Conservation (phyloP, 2,113 vertebrate species). For the Pithys albifrons region DNA sequence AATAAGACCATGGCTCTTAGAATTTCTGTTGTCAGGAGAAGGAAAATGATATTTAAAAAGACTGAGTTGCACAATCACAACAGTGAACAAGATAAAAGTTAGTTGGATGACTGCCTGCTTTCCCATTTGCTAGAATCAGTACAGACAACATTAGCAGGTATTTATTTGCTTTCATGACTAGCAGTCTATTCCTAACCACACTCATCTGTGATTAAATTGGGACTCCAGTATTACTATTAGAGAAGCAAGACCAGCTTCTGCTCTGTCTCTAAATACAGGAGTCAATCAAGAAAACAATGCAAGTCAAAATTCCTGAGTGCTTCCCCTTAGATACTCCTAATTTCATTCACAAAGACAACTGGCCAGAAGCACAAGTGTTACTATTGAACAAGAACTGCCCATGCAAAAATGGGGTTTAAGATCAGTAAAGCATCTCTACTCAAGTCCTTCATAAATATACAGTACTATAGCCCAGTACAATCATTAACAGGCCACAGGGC, state of each 20-base stretch:
- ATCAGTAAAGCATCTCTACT: not conserved
- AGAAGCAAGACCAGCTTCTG: not conserved
- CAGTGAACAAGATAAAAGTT: not conserved
- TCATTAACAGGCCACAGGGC: not conserved
- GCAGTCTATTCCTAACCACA: not conserved
- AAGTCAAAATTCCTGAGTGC: constrained; percentile 15
- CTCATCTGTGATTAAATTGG: not conserved
- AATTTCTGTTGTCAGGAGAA: not conserved
- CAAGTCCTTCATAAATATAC: constrained; percentile 27
- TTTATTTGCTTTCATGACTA: not conserved
- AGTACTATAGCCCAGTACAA: constrained; percentile 17
- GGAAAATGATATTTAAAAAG: not conserved
- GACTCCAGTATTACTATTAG: not conserved
- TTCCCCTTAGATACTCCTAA: not conserved
- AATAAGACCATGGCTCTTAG: not conserved
- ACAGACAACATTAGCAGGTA: not conserved
- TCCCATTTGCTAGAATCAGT: not conserved
- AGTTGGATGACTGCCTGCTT: not conserved
- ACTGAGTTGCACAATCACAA: not conserved
- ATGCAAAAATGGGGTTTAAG: not conserved
- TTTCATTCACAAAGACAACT: not conserved
- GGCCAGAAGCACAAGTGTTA: not conserved
- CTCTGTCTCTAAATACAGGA: not conserved
- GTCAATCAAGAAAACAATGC: not conserved
- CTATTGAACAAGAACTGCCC: not conserved